These are phyloP conservation scores for Meteorus sp. DNA, from an alignment of 1,140 invertebrate genomes.

Conservation along the genomic window DNA sequence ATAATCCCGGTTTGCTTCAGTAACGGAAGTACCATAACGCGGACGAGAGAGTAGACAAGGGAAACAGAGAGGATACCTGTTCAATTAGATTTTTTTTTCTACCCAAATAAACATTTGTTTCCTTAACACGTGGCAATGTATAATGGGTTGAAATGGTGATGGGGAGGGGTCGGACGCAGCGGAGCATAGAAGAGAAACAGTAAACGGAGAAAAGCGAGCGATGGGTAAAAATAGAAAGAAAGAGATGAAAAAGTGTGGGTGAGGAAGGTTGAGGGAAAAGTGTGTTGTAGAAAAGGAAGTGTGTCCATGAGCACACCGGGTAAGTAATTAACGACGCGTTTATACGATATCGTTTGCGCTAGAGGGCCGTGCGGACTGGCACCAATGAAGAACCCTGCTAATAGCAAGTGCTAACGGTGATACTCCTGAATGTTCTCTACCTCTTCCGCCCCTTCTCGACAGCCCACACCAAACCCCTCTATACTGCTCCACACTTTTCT, in stretches of 20 bases:
- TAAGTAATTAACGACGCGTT: constrained; percentile 58
- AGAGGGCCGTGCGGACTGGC: constrained; percentile 35
- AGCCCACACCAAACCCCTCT: constrained; percentile 30
- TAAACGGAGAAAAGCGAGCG: constrained; percentile 16
- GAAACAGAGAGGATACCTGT: constrained; percentile 52
- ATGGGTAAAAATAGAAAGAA: constrained; percentile 23
- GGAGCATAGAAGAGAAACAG: constrained; percentile 12
- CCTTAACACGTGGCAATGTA: constrained; percentile 53
- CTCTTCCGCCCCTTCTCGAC: constrained; percentile 5
- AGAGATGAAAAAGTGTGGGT: constrained; percentile 19
- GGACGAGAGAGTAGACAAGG: too few relatives aligned
- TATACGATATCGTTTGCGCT: constrained; percentile 43
- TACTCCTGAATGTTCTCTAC: constrained; percentile 47
- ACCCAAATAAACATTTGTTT: constrained; percentile 61
- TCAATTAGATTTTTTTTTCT: constrained; percentile 59
- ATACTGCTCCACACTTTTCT: constrained; percentile 25
- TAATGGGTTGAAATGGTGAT: constrained; percentile 29
- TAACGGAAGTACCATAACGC: too few relatives aligned
- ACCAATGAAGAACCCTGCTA: constrained; percentile 54
- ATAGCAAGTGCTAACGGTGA: constrained; percentile 55
- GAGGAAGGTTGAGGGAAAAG: constrained; percentile 24
- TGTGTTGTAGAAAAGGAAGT: constrained; percentile 25
- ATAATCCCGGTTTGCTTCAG: not conserved
- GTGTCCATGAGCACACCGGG: constrained; percentile 47
- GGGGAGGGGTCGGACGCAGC: not conserved